These are phyloP conservation scores for Colostygia pectinataria DNA, from an alignment of 2,888 invertebrate genomes.

Conservation along the genomic window DNA sequence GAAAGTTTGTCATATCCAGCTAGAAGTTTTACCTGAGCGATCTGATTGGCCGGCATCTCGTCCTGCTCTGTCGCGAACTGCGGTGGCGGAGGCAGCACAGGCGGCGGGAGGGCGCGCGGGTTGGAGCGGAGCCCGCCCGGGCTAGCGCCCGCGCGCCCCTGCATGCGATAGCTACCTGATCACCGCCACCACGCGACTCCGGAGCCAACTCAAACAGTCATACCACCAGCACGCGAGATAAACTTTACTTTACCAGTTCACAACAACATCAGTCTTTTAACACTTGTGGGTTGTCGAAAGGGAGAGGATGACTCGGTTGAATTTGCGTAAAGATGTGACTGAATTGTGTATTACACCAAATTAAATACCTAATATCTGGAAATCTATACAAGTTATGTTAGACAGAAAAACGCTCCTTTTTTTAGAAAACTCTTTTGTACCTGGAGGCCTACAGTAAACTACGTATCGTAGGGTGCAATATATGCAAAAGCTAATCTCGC, in stretches of 20 bases:
- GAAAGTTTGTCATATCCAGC: too few relatives aligned
- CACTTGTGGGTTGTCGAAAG: too few relatives aligned
- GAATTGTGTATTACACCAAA: too few relatives aligned
- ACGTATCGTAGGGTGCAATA: too few relatives aligned
- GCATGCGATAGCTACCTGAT: slow-evolving; percentile 72
- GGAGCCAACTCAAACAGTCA: slow-evolving; percentile 32
- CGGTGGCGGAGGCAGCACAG: slow-evolving; percentile 74
- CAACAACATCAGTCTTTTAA: slow-evolving; percentile 31
- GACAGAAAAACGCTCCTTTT: too few relatives aligned
- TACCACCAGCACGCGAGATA: slow-evolving; percentile 18
- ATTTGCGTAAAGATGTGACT: background rate
- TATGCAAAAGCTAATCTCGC: slow-evolving; percentile 1
- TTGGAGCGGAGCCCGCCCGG: slow-evolving; percentile 76
- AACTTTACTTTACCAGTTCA: slow-evolving; percentile 23
- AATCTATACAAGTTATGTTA: too few relatives aligned
- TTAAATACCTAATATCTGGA: too few relatives aligned
- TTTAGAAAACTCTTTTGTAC: too few relatives aligned
- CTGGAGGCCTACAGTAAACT: too few relatives aligned
- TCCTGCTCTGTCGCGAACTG: slow-evolving; percentile 73
- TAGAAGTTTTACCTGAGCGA: slow-evolving; percentile 65
- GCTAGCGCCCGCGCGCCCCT: slow-evolving; percentile 78
- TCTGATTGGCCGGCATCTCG: slow-evolving; percentile 79
- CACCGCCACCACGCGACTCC: slow-evolving; percentile 54
- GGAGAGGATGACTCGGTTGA: background rate
- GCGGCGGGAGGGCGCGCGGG: slow-evolving; percentile 78